Conservation (phyloP, 2,797 vertebrate species). For the Melanitta fusca region DNA sequence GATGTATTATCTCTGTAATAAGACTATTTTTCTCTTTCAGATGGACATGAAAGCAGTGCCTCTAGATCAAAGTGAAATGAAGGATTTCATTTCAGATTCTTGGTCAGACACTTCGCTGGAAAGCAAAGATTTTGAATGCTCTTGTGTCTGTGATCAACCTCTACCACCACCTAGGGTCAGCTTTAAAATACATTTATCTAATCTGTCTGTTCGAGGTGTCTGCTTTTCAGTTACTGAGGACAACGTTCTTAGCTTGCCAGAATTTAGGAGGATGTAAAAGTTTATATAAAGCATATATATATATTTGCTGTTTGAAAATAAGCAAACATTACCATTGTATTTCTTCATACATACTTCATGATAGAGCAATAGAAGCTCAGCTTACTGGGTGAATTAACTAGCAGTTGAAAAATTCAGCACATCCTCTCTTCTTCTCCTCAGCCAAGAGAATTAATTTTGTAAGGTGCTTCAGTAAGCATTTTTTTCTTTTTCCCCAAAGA, state of each 20-base stretch:
- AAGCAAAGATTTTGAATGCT: conserved; percentile 9
- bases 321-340: neutral
- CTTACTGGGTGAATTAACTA: neutral
- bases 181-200: neutral
- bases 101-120: neutral
- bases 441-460: neutral
- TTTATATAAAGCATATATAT: neutral
- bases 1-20: neutral
- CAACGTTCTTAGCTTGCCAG: neutral
- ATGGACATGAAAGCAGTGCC: conserved; percentile 52
- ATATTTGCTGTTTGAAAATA: neutral
- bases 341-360: neutral
- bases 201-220: neutral
- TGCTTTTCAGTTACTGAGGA: neutral
- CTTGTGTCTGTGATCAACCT: conserved; percentile 60
- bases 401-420: neutral
- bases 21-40: conserved; percentile 49
- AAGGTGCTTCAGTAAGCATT: neutral
- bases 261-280: neutral
- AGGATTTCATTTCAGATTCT: neutral
- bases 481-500: neutral
- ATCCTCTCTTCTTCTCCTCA: neutral
- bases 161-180: conserved; percentile 62
- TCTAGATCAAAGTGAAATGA: conserved; percentile 65
- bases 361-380: neutral